These are phyloP conservation scores for Caenorhabditis doughertyi DNA, from an alignment of 2,888 invertebrate genomes.

Conservation along the genomic window DNA sequence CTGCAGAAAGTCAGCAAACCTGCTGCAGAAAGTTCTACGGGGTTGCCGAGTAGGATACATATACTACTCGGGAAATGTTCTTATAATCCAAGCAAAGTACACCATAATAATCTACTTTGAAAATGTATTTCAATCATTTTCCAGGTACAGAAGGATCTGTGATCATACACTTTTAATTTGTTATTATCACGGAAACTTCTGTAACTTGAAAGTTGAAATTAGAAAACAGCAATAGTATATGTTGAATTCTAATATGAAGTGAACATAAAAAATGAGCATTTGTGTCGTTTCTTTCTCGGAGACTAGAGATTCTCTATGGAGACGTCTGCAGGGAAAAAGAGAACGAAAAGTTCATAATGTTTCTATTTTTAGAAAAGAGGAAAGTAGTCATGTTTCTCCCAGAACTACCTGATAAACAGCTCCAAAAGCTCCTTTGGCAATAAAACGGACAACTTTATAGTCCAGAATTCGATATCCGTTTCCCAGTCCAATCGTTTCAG, in stretches of 20 bases:
- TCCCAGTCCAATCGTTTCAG: constrained; percentile 27
- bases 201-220: constrained; percentile 28
- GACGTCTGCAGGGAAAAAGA: background rate
- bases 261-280: background rate
- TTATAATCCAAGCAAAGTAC: no score
- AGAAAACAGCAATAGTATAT: no score
- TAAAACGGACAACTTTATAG: constrained; percentile 51
- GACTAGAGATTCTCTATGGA: background rate
- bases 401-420: constrained; percentile 69
- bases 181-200: constrained; percentile 38
- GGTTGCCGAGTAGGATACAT: no score
- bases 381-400: background rate
- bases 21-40: no score
- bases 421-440: constrained; percentile 70
- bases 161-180: background rate
- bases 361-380: background rate
- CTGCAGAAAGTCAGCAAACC: no score
- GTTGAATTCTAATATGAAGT: no score
- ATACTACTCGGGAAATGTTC: no score
- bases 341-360: background rate
- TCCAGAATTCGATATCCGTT: constrained; percentile 47
- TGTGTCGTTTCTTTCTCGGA: background rate
- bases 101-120: background rate
- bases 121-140: background rate
- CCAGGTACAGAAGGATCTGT: constrained; percentile 31